Evolutionary conservation across 64 coral and sea anemone genomes (phyloP).

Genomic region (Montipora cactus): DNA sequence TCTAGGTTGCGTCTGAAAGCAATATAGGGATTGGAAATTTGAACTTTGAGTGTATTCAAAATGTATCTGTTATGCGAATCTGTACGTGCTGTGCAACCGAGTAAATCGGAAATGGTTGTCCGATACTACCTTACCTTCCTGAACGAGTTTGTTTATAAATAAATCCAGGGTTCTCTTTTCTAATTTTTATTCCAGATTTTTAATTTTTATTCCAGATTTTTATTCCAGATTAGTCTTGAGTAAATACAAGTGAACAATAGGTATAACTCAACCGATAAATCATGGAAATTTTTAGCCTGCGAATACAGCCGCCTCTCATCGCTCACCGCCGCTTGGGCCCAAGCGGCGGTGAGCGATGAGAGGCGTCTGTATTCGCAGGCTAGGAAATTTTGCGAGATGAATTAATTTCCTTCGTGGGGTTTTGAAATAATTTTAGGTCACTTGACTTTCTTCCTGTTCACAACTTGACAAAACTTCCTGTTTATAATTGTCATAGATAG

Average conservation of each 20-base stretch:
- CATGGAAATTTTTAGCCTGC: neutral
- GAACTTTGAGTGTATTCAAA: neutral
- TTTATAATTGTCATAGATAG: too few relatives aligned
- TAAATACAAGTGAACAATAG: neutral
- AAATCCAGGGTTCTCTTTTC: neutral
- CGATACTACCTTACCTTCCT: neutral
- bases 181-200: neutral
- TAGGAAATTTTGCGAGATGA: neutral
- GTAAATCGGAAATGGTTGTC: slow-evolving; percentile 28
- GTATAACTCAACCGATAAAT: neutral
- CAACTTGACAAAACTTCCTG: neutral
- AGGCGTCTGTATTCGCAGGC: too few relatives aligned
- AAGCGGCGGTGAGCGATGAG: too few relatives aligned
- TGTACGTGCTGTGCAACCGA: neutral
- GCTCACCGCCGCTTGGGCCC: too few relatives aligned
- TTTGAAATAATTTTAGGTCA: neutral
- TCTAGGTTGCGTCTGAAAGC: neutral
- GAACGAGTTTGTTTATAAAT: neutral
- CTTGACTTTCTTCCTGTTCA: neutral
- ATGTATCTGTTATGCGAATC: neutral
- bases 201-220: neutral
- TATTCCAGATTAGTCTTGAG: neutral
- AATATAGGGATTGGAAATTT: neutral
- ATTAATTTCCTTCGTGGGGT: too few relatives aligned
- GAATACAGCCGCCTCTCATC: too few relatives aligned